These are phyloP conservation scores for Pseudorasbora parva DNA, from an alignment of 2,113 vertebrate species.

Conservation along the genomic window DNA sequence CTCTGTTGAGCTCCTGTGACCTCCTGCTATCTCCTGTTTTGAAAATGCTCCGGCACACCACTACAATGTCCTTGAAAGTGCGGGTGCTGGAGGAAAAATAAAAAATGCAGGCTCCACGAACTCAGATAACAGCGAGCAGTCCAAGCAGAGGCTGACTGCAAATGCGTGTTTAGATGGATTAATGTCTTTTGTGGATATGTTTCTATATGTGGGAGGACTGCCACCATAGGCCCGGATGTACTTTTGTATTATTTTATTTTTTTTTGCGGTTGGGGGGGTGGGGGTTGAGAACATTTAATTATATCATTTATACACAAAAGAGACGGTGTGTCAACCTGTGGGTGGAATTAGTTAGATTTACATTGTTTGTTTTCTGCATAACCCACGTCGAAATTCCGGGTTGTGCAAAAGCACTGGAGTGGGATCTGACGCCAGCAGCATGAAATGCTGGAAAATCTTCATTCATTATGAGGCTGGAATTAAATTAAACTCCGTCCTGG, in stretches of 20 bases:
- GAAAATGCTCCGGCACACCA: not conserved
- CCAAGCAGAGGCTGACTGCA: not conserved
- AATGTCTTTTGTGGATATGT: conserved; percentile 12
- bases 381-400: conserved; percentile 9
- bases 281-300: conserved; percentile 6
- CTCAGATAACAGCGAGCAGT: conserved; percentile 38
- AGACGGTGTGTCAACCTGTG: conserved; percentile 8
- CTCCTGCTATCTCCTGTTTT: conserved; percentile 28
- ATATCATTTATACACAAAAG: conserved; percentile 30
- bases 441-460: conserved; percentile 17
- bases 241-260: conserved; percentile 8
- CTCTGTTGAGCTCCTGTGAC: not conserved
- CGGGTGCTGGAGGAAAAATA: conserved; percentile 24
- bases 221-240: not conserved
- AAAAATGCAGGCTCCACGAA: conserved; percentile 15
- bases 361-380: conserved; percentile 26
- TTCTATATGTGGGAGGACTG: conserved; percentile 24
- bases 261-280: too few species aligned
- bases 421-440: not conserved
- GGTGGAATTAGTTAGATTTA: conserved; percentile 31
- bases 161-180: conserved; percentile 17
- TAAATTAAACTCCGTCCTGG: conserved; percentile 20
- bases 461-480: conserved; percentile 28
- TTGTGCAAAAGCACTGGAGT: conserved; percentile 16
- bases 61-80: conserved; percentile 46